A percentile compares a stretch with the other conserved stretches of the same genome.
Conservation (phyloP, 2,888 invertebrate genomes). For the Athripsodes cinereus region DNA sequence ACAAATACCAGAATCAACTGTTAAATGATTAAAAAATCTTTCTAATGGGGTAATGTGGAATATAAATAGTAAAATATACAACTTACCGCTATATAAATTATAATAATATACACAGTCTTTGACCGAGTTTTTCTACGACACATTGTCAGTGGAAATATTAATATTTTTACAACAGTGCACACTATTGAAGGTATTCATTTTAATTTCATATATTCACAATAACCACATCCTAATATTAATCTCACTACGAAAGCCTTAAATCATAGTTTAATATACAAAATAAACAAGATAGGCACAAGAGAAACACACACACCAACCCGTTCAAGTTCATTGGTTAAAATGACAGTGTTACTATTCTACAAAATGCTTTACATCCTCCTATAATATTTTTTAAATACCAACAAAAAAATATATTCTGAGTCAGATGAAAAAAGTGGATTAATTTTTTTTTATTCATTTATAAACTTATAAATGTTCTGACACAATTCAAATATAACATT, state of each 20-base stretch:
- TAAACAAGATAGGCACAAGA: constrained; percentile 21
- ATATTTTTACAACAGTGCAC: not conserved
- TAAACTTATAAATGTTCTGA: too few species aligned
- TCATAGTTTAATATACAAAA: constrained; percentile 14
- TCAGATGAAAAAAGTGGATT: too few species aligned
- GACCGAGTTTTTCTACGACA: constrained; percentile 6
- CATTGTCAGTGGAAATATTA: constrained; percentile 2
- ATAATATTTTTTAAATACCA: too few species aligned
- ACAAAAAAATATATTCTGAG: not conserved
- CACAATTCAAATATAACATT: too few species aligned
- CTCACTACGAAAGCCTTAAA: not conserved
- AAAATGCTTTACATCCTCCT: too few species aligned
- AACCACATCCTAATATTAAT: not conserved
- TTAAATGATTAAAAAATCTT: not conserved
- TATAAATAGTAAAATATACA: not conserved
- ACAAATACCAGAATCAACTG: not conserved
- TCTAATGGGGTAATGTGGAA: too few species aligned
- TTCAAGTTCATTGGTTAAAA: constrained; percentile 23
- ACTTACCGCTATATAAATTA: constrained; percentile 4
- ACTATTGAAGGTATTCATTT: not conserved
- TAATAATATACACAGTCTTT: constrained; percentile 4
- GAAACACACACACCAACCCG: constrained; percentile 15
- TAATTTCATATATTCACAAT: not conserved
- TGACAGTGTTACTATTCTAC: constrained; percentile 9
- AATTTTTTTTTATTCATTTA: too few species aligned